Base-by-base conservation (phyloP, 2,113 vertebrate species). In the Camelus bactrianus region DNA sequence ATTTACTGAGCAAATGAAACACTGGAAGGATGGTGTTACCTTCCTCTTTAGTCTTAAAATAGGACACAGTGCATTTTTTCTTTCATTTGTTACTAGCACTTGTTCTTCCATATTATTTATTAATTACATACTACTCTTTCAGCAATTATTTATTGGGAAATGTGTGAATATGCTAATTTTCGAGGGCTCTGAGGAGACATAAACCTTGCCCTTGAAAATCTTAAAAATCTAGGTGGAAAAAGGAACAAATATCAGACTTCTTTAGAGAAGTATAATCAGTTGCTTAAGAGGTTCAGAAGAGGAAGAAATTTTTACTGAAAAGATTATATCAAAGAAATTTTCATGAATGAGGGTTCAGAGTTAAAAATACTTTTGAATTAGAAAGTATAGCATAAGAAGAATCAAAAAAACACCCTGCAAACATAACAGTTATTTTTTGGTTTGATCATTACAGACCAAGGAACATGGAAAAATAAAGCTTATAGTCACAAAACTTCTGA, bases 141-240 rank as follows among this genome's bases (percentile, higher is more conserved):
- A 91, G 64, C 48, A 88, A 7, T 93, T 67, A 60, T 80, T 73
- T 92, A 60, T 88, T 96, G 84, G 79, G n/a, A 84, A 80, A 85
- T 94, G 32, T 88, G 42, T 94, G 35, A 64, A 15, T 86, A 1
- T 70, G 38, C 28, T 73, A 52, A 46, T 6, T 67, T 91, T 52
- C 89, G 35, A 81, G 72, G 32, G 60, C 56, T 54, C 48, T 15
- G 10, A 81, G 56, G 46, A 58, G 14, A 80, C 65, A 32, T 54
- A 96, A 91, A 81, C 32, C 42, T 20, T 75, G 22, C 8, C 26
- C 20, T 95, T 48, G 75, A 72, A 93, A 42, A 95, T 12, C 48
- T 64, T 73, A 60, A 46, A 46, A 28, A 9, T 83, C 6, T 38
- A 60, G 32, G 17, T 28, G 22, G 35, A 46, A 65, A 54, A 72